Percentiles rank a stretch among this genome's conserved stretches.
These are phyloP conservation scores for Nudaria mundana DNA, from an alignment of 2,888 invertebrate species.

Conservation along the genomic window DNA sequence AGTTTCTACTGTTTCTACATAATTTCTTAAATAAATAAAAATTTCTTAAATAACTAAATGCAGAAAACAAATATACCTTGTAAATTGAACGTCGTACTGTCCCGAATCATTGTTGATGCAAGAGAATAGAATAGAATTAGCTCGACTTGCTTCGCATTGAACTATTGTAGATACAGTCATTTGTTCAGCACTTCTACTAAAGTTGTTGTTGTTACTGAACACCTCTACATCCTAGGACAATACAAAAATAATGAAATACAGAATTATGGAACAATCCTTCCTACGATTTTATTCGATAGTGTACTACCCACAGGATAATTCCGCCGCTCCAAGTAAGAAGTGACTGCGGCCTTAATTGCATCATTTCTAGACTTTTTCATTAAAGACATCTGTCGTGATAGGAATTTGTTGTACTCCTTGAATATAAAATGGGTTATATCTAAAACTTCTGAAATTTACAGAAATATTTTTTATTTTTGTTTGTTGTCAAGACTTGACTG, in stretches of 20 bases:
- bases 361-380: slow-evolving; percentile 85
- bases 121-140: slow-evolving; percentile 89
- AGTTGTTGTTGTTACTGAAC: slow-evolving; percentile 78
- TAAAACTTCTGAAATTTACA: too few relatives aligned
- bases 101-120: slow-evolving; percentile 88
- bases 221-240: slow-evolving; percentile 81
- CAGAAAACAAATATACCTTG: slow-evolving; percentile 78
- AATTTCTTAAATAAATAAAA: too few relatives aligned
- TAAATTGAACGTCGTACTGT: slow-evolving; percentile 88
- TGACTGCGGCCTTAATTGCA: slow-evolving; percentile 83
- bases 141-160: slow-evolving; percentile 86
- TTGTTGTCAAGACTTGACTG: too few relatives aligned
- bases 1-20: not conserved
- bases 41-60: too few relatives aligned
- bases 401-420: too few relatives aligned
- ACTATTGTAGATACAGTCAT: slow-evolving; percentile 86
- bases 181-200: slow-evolving; percentile 84
- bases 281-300: too few relatives aligned
- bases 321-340: slow-evolving; percentile 85
- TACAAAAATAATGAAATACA: too few relatives aligned
- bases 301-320: slow-evolving; percentile 84
- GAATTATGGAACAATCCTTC: too few relatives aligned
- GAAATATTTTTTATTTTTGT: too few relatives aligned
- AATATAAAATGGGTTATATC: too few relatives aligned
- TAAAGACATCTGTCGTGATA: slow-evolving; percentile 46